These are phyloP conservation scores for Chascanopsetta lugubris DNA, from an alignment of 2,113 vertebrate species.

Conservation along the genomic window DNA sequence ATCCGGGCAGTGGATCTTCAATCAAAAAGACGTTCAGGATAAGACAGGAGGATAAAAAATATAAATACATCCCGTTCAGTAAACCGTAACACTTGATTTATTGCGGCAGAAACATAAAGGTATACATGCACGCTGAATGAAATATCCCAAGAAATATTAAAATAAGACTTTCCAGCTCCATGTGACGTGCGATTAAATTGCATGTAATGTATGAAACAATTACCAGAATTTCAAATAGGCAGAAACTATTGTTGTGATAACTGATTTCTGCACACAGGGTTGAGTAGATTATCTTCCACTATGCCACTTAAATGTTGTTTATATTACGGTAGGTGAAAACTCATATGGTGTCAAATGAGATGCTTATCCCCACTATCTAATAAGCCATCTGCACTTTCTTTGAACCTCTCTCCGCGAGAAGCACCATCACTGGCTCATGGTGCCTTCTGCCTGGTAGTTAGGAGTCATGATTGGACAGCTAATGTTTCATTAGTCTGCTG, in stretches of 20 bases:
- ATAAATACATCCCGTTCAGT: background rate
- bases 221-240: no score
- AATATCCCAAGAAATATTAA: no score
- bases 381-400: no score
- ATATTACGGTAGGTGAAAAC: background rate
- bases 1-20: background rate
- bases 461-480: constrained; percentile 23
- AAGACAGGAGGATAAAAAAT: background rate
- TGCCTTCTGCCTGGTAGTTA: constrained; percentile 36
- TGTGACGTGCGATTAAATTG: no score
- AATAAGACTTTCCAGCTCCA: no score
- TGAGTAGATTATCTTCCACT: background rate
- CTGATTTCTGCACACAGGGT: background rate
- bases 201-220: no score
- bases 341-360: constrained; percentile 15
- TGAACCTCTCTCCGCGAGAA: no score
- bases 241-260: no score
- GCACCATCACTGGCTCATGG: constrained; percentile 5
- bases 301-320: constrained; percentile 10
- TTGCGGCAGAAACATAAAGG: background rate
- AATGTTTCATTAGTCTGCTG: constrained; percentile 15
- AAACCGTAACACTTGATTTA: background rate
- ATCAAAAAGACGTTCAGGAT: background rate
- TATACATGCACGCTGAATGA: no score
- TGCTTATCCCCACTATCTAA: no score